Percentiles rank a stretch among this genome's conserved stretches.
Conservation (phyloP, 2,888 invertebrate genomes). For the Yponomeuta cagnagella region DNA sequence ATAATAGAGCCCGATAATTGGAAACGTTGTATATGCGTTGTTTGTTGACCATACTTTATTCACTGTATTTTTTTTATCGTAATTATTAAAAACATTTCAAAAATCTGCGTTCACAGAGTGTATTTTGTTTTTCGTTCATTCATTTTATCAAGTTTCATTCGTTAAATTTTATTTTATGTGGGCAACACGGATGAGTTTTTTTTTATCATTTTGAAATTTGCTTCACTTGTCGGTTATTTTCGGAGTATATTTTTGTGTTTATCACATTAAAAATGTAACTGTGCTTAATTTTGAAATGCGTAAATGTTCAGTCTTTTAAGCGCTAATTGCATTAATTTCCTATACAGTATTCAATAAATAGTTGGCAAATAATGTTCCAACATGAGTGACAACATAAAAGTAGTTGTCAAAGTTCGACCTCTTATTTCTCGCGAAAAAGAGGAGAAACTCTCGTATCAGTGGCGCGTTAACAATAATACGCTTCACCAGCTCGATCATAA, state of each 20-base stretch:
- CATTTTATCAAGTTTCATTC: neutral
- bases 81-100: too few species aligned
- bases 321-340: neutral
- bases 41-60: too few species aligned
- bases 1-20: too few species aligned
- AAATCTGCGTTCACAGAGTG: neutral
- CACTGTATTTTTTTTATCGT: too few species aligned
- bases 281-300: neutral
- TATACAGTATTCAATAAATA: neutral
- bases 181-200: neutral
- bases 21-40: too few species aligned
- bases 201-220: neutral
- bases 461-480: constrained; percentile 77
- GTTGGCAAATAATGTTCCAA: constrained; percentile 27
- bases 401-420: constrained; percentile 84
- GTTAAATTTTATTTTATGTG: neutral
- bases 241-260: neutral
- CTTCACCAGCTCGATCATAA: constrained; percentile 76
- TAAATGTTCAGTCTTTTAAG: neutral
- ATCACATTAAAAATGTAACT: neutral
- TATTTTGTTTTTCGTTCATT: neutral
- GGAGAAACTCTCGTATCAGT: constrained; percentile 72
- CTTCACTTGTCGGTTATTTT: neutral
- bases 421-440: constrained; percentile 79
- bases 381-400: constrained; percentile 83